Percentiles rank a stretch among this genome's conserved stretches.
These are phyloP conservation scores for Dunckerocampus dactyliophorus DNA, from an alignment of 2,113 vertebrate species.

Conservation along the genomic window DNA sequence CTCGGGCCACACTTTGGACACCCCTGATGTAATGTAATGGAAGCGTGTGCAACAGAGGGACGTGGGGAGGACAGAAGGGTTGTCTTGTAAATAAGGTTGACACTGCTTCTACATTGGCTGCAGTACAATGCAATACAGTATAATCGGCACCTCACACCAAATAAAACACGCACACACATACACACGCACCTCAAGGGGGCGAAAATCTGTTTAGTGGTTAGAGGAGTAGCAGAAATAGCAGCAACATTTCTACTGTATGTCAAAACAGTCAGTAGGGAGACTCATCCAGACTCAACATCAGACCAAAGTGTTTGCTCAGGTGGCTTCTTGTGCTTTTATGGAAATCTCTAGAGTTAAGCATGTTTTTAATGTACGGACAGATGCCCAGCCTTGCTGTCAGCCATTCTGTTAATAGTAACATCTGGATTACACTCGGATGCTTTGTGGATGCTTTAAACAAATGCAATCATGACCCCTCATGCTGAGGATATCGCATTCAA, in stretches of 20 bases:
- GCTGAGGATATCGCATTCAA: not conserved
- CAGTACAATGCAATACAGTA: not conserved
- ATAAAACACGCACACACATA: not conserved
- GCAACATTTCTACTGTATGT: not conserved
- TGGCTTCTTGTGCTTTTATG: not conserved
- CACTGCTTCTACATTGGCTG: not conserved
- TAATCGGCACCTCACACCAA: not conserved
- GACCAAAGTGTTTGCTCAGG: not conserved
- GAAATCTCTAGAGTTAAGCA: not conserved
- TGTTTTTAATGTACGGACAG: too few species aligned
- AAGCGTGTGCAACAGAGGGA: not conserved
- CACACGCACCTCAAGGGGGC: not conserved
- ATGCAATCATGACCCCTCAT: too few species aligned
- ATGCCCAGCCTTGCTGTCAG: too few species aligned
- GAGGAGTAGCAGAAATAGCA: not conserved
- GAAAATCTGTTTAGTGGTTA: not conserved
- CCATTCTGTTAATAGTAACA: too few species aligned
- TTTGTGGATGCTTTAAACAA: too few species aligned
- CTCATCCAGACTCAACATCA: not conserved
- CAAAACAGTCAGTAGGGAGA: not conserved
- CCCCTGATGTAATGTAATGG: not conserved
- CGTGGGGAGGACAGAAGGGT: not conserved
- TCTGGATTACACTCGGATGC: too few species aligned
- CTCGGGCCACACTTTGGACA: too few species aligned
- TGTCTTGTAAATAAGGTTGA: slow-evolving; percentile 4